Evolutionary conservation across 2,888 invertebrate species (phyloP).

Genomic region (Mesorhabditis sp.): DNA sequence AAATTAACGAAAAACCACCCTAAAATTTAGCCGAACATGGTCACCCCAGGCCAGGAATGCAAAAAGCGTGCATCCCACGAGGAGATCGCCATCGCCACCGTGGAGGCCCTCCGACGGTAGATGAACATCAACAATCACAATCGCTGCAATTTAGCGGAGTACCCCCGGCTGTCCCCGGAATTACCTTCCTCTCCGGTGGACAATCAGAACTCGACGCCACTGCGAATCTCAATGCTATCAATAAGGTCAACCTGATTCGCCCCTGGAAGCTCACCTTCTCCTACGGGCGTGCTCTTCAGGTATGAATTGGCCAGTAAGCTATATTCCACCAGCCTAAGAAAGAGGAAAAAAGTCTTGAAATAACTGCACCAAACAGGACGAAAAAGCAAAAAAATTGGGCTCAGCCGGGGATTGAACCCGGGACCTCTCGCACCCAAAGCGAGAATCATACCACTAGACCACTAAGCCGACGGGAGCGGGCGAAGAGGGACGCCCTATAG

Average conservation of each 20-base stretch:
- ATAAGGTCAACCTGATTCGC: slow-evolving; percentile 68
- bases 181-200: slow-evolving; percentile 96
- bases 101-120: slow-evolving; percentile 74
- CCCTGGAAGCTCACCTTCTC: slow-evolving; percentile 97
- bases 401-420: slow-evolving; percentile 49
- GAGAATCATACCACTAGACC: slow-evolving; percentile 59
- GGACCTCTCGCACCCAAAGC: slow-evolving; percentile 59
- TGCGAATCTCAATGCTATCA: slow-evolving; percentile 91
- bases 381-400: too few species aligned
- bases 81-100: slow-evolving; percentile 85
- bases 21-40: slow-evolving; percentile 84
- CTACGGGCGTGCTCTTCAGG: slow-evolving; percentile 82
- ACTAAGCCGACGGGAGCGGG: slow-evolving; percentile 11
- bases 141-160: slow-evolving; percentile 62
- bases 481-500: too few species aligned
- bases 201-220: slow-evolving; percentile 97
- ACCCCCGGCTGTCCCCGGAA: slow-evolving; percentile 91
- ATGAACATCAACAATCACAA: background rate
- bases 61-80: slow-evolving; percentile 67
- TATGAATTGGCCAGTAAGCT: slow-evolving; percentile 26
- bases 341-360: too few species aligned
- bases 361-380: too few species aligned
- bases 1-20: too few species aligned
- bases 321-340: too few species aligned
- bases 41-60: slow-evolving; percentile 81